Percentiles rank a stretch among this genome's conserved stretches.
These are phyloP conservation scores for Molorchus minor DNA, from an alignment of 2,888 invertebrate genomes.

Conservation along the genomic window DNA sequence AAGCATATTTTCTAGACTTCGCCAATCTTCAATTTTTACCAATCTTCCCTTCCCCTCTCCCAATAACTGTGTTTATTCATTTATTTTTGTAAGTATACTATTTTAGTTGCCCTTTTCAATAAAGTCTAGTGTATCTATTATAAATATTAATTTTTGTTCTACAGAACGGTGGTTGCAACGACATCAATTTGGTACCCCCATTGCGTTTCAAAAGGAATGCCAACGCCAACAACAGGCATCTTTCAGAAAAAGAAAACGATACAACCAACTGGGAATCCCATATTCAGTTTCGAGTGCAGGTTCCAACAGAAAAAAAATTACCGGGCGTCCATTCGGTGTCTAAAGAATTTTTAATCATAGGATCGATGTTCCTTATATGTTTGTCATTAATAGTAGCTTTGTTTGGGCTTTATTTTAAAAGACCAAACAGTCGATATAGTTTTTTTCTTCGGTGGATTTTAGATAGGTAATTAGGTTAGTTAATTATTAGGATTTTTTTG, in stretches of 20 bases:
- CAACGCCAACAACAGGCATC: background rate
- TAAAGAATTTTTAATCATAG: slow-evolving; percentile 9
- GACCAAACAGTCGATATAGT: background rate
- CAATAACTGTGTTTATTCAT: no score
- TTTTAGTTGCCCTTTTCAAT: slow-evolving; percentile 11
- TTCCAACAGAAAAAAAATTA: slow-evolving; percentile 3
- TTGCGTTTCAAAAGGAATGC: slow-evolving; percentile 19
- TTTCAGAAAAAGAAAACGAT: slow-evolving; percentile 7
- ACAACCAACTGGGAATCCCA: slow-evolving; percentile 27
- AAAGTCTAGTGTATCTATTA: background rate
- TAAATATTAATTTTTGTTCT: slow-evolving; percentile 11
- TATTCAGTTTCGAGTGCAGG: slow-evolving; percentile 25
- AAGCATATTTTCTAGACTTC: no score
- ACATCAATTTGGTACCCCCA: slow-evolving; percentile 20
- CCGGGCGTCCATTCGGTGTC: background rate
- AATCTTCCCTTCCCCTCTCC: no score
- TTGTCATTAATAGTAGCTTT: slow-evolving; percentile 1
- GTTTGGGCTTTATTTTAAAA: slow-evolving; percentile 4
- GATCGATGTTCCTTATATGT: slow-evolving; percentile 12
- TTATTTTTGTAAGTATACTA: no score
- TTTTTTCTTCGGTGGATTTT: background rate
- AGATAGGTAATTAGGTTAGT: no score
- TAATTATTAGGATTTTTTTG: no score
- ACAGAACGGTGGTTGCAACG: slow-evolving; percentile 30
- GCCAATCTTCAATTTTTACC: no score